phyloP scores from a whole-genome alignment of 2,888 invertebrate genomes.

The Adineta ricciae region DNA sequence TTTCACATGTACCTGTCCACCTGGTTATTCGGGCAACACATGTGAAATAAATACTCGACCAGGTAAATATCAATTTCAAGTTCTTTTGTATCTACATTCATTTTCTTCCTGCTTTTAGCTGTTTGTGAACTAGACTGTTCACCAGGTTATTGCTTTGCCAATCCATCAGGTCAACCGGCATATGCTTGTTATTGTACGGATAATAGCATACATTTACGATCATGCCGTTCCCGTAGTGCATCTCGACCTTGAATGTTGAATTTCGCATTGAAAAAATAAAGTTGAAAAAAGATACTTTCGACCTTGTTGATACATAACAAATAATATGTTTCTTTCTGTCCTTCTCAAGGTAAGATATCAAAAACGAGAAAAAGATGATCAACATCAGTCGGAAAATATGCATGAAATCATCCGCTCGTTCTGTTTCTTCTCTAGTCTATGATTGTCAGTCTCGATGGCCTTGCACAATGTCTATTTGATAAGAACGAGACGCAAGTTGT shows the following conservation, averaged over 20 bases:
- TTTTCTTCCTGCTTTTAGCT: neutral
- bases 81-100: neutral
- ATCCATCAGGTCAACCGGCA: neutral
- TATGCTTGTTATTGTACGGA: neutral
- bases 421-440: neutral
- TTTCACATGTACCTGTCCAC: slow-evolving; percentile 29
- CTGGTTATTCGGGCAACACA: slow-evolving; percentile 20
- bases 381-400: neutral
- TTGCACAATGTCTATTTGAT: neutral
- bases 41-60: neutral
- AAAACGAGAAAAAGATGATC: neutral
- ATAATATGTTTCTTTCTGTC: neutral
- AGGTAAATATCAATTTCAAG: neutral
- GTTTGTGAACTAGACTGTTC: neutral
- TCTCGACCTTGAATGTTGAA: neutral
- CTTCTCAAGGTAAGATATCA: neutral
- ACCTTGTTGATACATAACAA: neutral
- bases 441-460: neutral
- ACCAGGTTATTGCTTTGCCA: slow-evolving; percentile 15
- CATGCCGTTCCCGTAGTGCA: neutral
- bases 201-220: neutral
- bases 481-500: neutral
- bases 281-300: neutral
- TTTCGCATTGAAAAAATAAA: neutral
- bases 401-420: neutral